phyloP scores from a whole-genome alignment of 2,888 invertebrate genomes.

The Xylocampa areola region DNA sequence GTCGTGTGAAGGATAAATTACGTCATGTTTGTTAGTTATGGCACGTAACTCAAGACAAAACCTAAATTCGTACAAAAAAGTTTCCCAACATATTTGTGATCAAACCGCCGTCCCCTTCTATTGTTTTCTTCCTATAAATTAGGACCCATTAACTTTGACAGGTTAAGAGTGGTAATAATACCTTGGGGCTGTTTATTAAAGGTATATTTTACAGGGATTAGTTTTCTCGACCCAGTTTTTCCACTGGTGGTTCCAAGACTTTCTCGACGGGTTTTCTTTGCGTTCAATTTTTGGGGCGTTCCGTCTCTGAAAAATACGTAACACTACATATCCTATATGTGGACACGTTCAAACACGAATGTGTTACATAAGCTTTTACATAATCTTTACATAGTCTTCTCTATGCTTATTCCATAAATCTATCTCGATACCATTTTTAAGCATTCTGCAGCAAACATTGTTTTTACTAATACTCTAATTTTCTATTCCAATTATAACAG shows the following conservation, averaged over 20 bases:
- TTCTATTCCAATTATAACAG: background rate
- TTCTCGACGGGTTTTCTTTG: conserved; percentile 1
- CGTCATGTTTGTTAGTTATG: too few relatives aligned
- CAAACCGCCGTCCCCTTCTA: conserved; percentile 15
- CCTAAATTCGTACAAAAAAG: background rate
- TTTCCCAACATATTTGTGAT: conserved; percentile 23
- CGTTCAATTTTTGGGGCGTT: background rate
- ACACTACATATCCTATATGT: background rate
- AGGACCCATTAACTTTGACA: conserved; percentile 45
- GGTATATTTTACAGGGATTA: conserved; percentile 33
- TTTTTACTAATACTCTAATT: background rate
- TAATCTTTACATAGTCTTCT: too few relatives aligned
- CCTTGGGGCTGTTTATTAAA: conserved; percentile 31
- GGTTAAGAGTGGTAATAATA: conserved; percentile 40
- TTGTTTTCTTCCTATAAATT: conserved; percentile 37
- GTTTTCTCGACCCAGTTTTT: conserved; percentile 17
- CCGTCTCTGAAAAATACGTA: background rate
- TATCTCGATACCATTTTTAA: background rate
- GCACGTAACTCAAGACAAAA: too few relatives aligned
- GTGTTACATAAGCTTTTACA: too few relatives aligned
- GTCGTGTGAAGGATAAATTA: too few relatives aligned
- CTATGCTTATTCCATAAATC: background rate
- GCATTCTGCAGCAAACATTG: background rate
- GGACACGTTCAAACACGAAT: too few relatives aligned
- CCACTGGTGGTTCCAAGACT: background rate